Conservation (phyloP, 2,113 vertebrate genomes). For the Vidua macroura region DNA sequence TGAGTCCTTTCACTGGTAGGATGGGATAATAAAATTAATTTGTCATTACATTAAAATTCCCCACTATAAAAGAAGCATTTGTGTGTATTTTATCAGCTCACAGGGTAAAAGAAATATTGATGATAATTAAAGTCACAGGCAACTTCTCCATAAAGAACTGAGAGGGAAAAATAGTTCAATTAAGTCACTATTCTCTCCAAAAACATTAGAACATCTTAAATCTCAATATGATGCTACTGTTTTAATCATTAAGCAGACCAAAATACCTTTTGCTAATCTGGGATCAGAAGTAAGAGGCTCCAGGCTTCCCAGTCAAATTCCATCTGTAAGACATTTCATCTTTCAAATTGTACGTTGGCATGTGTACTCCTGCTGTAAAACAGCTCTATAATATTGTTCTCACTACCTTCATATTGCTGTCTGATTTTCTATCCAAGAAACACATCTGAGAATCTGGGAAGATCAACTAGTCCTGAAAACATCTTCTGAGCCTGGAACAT, state of each 20-base stretch:
- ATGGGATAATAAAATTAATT: not conserved
- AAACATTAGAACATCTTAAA: not conserved
- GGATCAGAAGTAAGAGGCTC: not conserved
- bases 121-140: not conserved
- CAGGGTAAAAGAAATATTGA: not conserved
- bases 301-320: not conserved
- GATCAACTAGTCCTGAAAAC: not conserved
- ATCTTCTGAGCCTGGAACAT: not conserved
- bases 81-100: not conserved
- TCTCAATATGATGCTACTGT: not conserved
- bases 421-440: not conserved
- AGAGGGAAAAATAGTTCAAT: not conserved
- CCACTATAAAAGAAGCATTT: not conserved
- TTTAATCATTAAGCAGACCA: not conserved
- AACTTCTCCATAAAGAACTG: not conserved
- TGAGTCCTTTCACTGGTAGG: not conserved
- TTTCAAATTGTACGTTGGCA: not conserved
- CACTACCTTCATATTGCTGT: not conserved
- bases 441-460: not conserved
- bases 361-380: not conserved
- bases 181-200: not conserved
- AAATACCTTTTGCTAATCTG: not conserved
- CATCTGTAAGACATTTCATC: not conserved
- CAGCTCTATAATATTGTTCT: not conserved
- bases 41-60: not conserved